These are phyloP conservation scores for Casuarius casuarius DNA, from an alignment of 2,113 vertebrate species.

Conservation along the genomic window DNA sequence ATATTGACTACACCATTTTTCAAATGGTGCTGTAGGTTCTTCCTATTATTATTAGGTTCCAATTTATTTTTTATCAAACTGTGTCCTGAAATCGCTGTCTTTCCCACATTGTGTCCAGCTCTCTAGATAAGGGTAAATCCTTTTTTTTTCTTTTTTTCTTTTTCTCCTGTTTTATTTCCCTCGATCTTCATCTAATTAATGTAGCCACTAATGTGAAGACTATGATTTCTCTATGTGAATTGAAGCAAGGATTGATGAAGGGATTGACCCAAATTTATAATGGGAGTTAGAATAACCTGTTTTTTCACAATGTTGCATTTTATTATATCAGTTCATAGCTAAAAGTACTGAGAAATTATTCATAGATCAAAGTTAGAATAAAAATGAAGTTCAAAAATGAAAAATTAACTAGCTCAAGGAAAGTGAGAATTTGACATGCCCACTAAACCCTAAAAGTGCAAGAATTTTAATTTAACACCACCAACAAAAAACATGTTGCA, in stretches of 20 bases:
- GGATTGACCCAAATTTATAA: neutral
- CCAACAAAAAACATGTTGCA: neutral
- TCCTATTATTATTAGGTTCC: neutral
- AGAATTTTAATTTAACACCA: neutral
- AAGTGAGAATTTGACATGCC: neutral
- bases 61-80: neutral
- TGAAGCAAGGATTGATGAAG: neutral
- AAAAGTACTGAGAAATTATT: neutral
- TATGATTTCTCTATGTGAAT: neutral
- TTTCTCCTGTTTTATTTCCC: neutral
- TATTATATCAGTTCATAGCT: neutral
- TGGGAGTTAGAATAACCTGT: neutral
- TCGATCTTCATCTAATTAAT: neutral
- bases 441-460: neutral
- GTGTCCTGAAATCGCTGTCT: neutral
- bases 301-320: neutral
- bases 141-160: neutral
- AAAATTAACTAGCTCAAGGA: neutral
- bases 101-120: neutral
- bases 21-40: neutral
- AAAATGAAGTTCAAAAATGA: neutral
- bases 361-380: neutral
- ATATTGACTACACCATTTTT: neutral
- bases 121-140: fast-evolving
- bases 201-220: neutral